Base-by-base conservation (phyloP, 2,888 invertebrate species). In the Epirrhoe tristata region DNA sequence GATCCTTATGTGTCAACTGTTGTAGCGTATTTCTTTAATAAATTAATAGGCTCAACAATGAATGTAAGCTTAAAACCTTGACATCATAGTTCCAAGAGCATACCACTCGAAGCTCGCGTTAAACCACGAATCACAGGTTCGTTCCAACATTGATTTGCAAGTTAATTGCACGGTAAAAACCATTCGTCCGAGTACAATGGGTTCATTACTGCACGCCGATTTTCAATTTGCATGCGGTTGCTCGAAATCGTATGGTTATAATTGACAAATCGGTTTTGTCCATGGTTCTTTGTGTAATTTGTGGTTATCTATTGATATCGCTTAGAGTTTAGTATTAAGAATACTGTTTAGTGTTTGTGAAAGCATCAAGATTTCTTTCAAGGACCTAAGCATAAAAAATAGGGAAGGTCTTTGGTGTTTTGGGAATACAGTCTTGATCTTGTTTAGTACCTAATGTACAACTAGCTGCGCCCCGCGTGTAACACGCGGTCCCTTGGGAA, bases 161-260 rank as follows among this genome's bases (percentile, higher is more conserved):
- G 80, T 87, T 88, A 88, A 88, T 87, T 87, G 88, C 81, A 81
- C 76, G 76, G 79, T 83, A 86, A 86, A 86, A 86, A 85, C 83
- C 80, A 74, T 74, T 74, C 78, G 77, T 73, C 64, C 69, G 76
- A 72, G 80, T 81, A 86, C 86, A 87, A 86, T 86, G 69, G 81
- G 73, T 84, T 87, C 87, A 87, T 87, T 87, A 87, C 81, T 80
- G 80, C 71, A 68, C 75, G 76, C 75, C 76, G 79, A 77, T 80
- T 84, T 86, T 86, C 85, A 84, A 86, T 83, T 82, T 80, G 75
- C 73, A 70, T 69, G 70, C 72, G 76, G 75, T 72, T 59, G 73
- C 73, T 77, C 79, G 79, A 80, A 79, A 74, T 78, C 74, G 77
- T 67, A 72, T 71, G 67, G 68, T 78, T 77, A 80, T 81, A 84